Base-by-base conservation (phyloP, 2,113 vertebrate genomes). In the Pica pica region DNA sequence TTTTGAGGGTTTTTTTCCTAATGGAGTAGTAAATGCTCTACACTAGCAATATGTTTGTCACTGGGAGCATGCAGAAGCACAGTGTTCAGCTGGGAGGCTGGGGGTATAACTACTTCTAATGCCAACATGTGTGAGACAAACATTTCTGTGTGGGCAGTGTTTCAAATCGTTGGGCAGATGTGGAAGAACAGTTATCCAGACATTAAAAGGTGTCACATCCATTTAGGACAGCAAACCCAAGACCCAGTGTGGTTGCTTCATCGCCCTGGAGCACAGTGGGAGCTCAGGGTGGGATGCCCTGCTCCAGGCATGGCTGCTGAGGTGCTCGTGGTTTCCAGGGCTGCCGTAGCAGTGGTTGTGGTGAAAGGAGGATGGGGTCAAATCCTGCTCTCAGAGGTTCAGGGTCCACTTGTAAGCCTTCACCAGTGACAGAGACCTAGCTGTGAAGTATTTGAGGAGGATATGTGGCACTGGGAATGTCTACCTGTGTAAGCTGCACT, bases 261-360 rank as follows among this genome's bases (percentile, higher is more conserved):
- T 3, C 10, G 35, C 9, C 1, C 28, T 20, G 37, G 46, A 35
- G 49, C 3, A 2, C 13, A 50, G 35, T 6, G 3, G 2, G 1
- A 20, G 47, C 41, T 42, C 8, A 2, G 11, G 35, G 55, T 27
- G 63, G 56, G 46, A 50, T 59, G 55, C 28, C 23, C 37, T 27
- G n/a, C 57, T 71, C 26, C 37, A 13, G 44, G 52, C 56, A 19
- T 0, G 7, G 65, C 42, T 49, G 8, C 12, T 1, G 19, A 57
- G 74, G 27, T 15, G 8, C 4, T 0, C 0, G 0, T 16, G 3
- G 2, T 17, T 61, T 31, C 50, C 15, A 20, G 65, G 59, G 47
- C 84, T 68, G 75, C 10, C 16, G 33, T 11, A 19, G 56, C 27
- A 4, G 44, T 7, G 78, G 9, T 1, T 19, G 37, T 17, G 8